Conservation (phyloP, 2,113 vertebrate species). For the Plestiodon gilberti region DNA sequence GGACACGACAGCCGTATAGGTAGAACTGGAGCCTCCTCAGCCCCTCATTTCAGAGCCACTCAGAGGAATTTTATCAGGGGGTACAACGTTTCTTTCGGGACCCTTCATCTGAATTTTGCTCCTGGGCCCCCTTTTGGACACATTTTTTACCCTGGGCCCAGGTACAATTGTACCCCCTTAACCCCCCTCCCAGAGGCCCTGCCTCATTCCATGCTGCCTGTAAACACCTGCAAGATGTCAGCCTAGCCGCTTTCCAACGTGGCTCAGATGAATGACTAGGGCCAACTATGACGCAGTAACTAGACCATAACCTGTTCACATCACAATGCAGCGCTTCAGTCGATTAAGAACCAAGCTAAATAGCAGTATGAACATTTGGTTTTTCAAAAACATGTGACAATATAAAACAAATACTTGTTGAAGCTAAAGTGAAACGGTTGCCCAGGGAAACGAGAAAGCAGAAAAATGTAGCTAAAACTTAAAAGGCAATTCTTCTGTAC, state of each 20-base stretch:
- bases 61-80: too few relatives aligned
- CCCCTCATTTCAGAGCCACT: too few relatives aligned
- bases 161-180: too few relatives aligned
- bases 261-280: background rate
- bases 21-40: background rate
- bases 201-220: too few relatives aligned
- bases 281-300: too few relatives aligned
- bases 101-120: too few relatives aligned
- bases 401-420: slow-evolving; percentile 10
- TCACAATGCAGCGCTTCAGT: background rate
- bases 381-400: background rate
- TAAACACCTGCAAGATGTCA: background rate
- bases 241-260: background rate
- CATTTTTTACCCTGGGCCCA: too few relatives aligned
- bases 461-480: background rate
- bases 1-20: too few relatives aligned
- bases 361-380: background rate
- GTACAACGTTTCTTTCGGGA: too few relatives aligned
- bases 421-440: slow-evolving; percentile 17
- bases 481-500: background rate
- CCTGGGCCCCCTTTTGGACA: too few relatives aligned
- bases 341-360: background rate
- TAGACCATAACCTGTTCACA: background rate
- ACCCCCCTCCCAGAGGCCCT: too few relatives aligned
- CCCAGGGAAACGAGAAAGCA: slow-evolving; percentile 13